Evolutionary conservation across 2,888 invertebrate species (phyloP).

Genomic region (Oscheius sp.): DNA sequence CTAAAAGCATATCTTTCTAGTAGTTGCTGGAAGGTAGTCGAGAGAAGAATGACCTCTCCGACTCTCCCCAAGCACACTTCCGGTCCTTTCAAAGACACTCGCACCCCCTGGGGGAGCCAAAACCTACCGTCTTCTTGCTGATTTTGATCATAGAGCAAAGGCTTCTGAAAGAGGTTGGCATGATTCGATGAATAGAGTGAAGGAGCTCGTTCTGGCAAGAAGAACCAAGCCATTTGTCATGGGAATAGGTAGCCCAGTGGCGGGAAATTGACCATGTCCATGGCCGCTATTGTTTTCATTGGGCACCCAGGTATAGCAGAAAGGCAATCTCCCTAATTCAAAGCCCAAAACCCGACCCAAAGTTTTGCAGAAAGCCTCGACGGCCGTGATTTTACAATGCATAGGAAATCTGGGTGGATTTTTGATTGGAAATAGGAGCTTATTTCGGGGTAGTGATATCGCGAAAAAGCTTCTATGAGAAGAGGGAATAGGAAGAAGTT

Average conservation of each 20-base stretch:
- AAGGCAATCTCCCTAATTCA: too few species aligned
- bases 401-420: too few species aligned
- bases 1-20: constrained; percentile 16
- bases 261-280: constrained; percentile 11
- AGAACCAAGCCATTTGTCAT: constrained; percentile 20
- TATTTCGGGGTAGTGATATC: too few species aligned
- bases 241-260: not conserved
- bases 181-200: not conserved
- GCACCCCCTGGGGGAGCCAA: not conserved
- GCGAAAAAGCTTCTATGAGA: too few species aligned
- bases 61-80: constrained; percentile 19
- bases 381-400: too few species aligned
- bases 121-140: constrained; percentile 24
- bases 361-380: too few species aligned
- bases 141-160: constrained; percentile 20
- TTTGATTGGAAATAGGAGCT: too few species aligned
- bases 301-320: too few species aligned
- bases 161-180: constrained; percentile 22
- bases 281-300: too few species aligned
- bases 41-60: constrained; percentile 13
- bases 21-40: not conserved
- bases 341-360: too few species aligned
- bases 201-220: not conserved
- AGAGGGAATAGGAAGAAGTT: too few species aligned
- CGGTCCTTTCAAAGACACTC: constrained; percentile 27